phyloP scores from a whole-genome alignment of 2,113 vertebrate genomes.

The Panthera tigris region DNA sequence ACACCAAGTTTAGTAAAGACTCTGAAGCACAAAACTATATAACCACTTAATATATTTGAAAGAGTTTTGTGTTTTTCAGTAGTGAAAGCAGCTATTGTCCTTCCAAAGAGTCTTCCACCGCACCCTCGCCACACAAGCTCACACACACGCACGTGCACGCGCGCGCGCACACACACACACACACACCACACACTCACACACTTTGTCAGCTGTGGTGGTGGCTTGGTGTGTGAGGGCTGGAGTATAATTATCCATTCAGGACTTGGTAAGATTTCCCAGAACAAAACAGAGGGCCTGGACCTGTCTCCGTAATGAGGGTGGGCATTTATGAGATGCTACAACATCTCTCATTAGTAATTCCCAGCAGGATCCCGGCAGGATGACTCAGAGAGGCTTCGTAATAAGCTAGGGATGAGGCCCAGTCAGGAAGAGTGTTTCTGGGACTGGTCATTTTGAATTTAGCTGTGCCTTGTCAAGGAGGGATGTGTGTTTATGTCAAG shows the following conservation, averaged over 20 bases:
- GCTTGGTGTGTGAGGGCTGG: neutral
- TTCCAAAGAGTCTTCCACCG: no score
- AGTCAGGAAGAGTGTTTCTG: neutral
- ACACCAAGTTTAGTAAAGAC: neutral
- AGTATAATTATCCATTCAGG: neutral
- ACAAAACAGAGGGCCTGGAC: neutral
- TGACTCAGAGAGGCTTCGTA: neutral
- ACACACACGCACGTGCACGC: neutral
- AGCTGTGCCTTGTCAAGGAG: neutral
- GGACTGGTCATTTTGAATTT: neutral
- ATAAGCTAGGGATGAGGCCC: neutral
- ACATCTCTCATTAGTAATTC: conserved; percentile 44
- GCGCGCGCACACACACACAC: accelerated
- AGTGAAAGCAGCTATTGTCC: neutral
- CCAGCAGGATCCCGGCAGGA: neutral
- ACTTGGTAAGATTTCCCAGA: conserved; percentile 31
- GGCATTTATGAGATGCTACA: neutral
- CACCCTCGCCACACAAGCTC: neutral
- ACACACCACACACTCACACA: neutral
- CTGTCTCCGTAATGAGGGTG: neutral
- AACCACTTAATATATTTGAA: neutral
- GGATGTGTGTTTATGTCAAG: no score
- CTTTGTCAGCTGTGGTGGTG: neutral
- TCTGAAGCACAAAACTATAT: neutral
- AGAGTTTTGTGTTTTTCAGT: neutral